A percentile compares a stretch with the other conserved stretches of the same genome.
These are phyloP conservation scores for Elephantulus edwardii DNA, from an alignment of 2,113 vertebrate species.

Conservation along the genomic window DNA sequence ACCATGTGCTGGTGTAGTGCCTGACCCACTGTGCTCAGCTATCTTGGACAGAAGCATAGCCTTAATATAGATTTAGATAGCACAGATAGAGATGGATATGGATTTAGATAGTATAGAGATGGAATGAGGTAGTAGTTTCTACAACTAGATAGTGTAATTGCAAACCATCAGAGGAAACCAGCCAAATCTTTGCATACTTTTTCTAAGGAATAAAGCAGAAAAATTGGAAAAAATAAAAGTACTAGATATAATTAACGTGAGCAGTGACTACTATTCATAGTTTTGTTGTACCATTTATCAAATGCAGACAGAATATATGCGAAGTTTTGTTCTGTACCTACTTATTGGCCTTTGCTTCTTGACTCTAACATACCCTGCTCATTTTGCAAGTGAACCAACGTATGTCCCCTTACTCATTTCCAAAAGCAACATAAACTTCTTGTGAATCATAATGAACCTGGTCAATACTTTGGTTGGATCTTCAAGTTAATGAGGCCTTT, in stretches of 20 bases:
- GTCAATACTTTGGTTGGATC: background rate
- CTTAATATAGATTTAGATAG: background rate
- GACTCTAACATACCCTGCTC: background rate
- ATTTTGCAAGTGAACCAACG: background rate
- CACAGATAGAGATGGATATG: background rate
- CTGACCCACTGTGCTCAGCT: too few relatives aligned
- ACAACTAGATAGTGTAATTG: background rate
- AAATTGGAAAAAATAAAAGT: background rate
- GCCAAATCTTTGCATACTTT: background rate
- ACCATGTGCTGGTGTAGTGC: background rate
- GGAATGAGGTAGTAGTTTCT: background rate
- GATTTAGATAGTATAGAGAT: background rate
- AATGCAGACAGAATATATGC: background rate
- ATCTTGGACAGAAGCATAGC: background rate
- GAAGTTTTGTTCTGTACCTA: too few relatives aligned
- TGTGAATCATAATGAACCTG: background rate
- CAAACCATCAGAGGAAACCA: background rate
- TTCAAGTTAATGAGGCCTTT: background rate
- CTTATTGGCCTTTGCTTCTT: background rate
- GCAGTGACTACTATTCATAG: background rate
- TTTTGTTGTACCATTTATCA: background rate
- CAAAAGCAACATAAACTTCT: background rate
- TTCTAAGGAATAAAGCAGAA: background rate
- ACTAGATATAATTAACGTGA: background rate
- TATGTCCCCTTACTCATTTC: background rate